Conservation (phyloP, 2,888 invertebrate species). For the Sericinus montela region DNA sequence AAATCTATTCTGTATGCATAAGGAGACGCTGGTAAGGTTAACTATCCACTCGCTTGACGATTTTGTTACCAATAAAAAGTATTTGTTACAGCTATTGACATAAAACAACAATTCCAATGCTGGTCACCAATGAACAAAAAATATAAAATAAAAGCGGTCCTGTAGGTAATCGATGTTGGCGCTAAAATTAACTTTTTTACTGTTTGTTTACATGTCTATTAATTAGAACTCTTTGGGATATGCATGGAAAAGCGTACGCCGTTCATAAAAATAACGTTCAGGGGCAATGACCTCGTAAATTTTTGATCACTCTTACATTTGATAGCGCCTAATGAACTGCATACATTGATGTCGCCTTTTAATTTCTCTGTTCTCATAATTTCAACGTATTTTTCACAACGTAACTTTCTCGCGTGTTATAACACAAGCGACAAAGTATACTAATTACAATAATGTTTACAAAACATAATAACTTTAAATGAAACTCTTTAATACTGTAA, state of each 20-base stretch:
- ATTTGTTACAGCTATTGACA: constrained; percentile 46
- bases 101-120: constrained; percentile 55
- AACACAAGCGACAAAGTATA: too few relatives aligned
- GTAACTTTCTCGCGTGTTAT: too few relatives aligned
- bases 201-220: constrained; percentile 52
- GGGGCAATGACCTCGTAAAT: constrained; percentile 29
- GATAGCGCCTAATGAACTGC: constrained; percentile 6
- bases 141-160: constrained; percentile 45
- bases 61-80: constrained; percentile 64
- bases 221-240: constrained; percentile 47
- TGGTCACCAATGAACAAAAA: constrained; percentile 35
- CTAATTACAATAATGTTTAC: too few relatives aligned
- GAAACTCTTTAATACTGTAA: too few relatives aligned
- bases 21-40: constrained; percentile 26
- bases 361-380: constrained; percentile 38
- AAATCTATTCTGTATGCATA: constrained; percentile 63
- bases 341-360: background rate
- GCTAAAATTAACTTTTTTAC: constrained; percentile 56
- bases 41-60: constrained; percentile 52
- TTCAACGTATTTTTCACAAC: constrained; percentile 42
- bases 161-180: constrained; percentile 41
- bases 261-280: constrained; percentile 25
- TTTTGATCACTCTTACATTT: constrained; percentile 19
- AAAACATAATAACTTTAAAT: too few relatives aligned
- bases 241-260: constrained; percentile 32